Conservation (phyloP, 2,797 vertebrate species). For the Enteromius unitaeniatus region DNA sequence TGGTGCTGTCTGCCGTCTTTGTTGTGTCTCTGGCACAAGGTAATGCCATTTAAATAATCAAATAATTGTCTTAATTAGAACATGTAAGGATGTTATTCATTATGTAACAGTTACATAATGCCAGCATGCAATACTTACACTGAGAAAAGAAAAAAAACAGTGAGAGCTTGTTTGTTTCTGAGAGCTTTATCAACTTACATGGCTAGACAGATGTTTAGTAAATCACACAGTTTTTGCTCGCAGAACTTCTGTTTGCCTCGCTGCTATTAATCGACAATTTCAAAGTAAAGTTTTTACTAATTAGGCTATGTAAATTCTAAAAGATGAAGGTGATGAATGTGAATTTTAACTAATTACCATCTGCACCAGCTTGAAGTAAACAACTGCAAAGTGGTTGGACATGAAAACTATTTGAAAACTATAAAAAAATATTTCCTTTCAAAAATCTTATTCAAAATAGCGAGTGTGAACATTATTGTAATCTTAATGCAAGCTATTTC, state of each 20-base stretch:
- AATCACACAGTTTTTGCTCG: not conserved
- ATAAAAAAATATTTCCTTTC: too few relatives aligned
- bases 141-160: not conserved
- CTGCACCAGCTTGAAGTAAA: not conserved
- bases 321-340: not conserved
- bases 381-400: not conserved
- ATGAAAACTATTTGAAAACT: too few relatives aligned
- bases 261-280: not conserved
- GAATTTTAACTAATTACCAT: not conserved
- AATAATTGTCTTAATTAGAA: not conserved
- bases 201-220: not conserved
- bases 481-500: not conserved
- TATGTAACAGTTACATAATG: not conserved
- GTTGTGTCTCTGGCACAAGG: conserved; percentile 75
- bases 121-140: not conserved
- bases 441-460: not conserved
- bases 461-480: not conserved
- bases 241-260: not conserved
- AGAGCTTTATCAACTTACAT: not conserved
- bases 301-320: not conserved
- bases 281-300: not conserved
- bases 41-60: conserved; percentile 61
- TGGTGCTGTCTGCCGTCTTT: conserved; percentile 72
- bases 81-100: not conserved
- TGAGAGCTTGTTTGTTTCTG: not conserved